Percentiles rank a stretch among this genome's conserved stretches.
Evolutionary conservation across 2,888 invertebrate genomes (phyloP).

Genomic region (Eupithecia vulgata): DNA sequence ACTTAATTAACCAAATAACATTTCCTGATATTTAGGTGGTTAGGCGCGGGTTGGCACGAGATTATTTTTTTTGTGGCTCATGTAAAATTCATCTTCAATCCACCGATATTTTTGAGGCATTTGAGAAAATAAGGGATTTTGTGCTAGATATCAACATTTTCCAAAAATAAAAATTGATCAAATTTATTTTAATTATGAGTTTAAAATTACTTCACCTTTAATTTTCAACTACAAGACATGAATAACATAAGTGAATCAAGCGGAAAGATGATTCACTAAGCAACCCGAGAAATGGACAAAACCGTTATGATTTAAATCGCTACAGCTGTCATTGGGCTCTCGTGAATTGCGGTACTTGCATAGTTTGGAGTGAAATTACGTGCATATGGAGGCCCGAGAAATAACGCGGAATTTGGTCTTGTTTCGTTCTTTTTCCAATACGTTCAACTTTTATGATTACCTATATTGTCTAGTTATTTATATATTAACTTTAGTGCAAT

Average conservation of each 20-base stretch:
- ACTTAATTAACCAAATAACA: not conserved
- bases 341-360: constrained; percentile 74
- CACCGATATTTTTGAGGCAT: too few species aligned
- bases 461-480: not conserved
- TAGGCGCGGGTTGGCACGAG: too few species aligned
- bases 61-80: too few species aligned
- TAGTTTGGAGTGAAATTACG: constrained; percentile 44
- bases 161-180: too few species aligned
- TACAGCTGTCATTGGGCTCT: constrained; percentile 71
- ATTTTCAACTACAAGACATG: constrained; percentile 14
- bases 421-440: not conserved
- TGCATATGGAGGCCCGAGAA: not conserved
- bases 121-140: too few species aligned
- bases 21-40: too few species aligned
- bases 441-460: not conserved
- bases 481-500: not conserved
- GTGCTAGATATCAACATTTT: too few species aligned
- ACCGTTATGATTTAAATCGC: constrained; percentile 81
- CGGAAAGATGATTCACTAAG: constrained; percentile 79
- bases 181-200: too few species aligned
- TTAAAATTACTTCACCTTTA: too few species aligned
- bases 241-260: constrained; percentile 64
- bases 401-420: not conserved
- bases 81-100: too few species aligned
- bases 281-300: constrained; percentile 65